These are phyloP conservation scores for Apis cerana DNA, from an alignment of 1,140 invertebrate species.

Conservation along the genomic window DNA sequence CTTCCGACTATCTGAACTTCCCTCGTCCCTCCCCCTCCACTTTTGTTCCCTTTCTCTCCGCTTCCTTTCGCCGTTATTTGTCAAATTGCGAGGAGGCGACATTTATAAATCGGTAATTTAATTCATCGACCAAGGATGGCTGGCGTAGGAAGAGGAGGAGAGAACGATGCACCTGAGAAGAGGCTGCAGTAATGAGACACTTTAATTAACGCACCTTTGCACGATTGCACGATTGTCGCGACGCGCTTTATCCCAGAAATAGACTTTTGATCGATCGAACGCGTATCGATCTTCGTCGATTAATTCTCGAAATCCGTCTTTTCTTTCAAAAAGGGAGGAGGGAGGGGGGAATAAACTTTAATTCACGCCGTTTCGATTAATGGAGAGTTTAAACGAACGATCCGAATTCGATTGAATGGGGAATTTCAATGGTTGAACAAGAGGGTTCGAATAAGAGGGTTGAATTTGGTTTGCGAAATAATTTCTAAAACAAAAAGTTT, in stretches of 20 bases:
- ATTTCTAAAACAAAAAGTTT: too few relatives aligned
- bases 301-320: not conserved
- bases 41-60: not conserved
- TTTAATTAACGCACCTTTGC: constrained; percentile 64
- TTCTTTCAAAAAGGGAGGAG: too few relatives aligned
- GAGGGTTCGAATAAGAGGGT: too few relatives aligned
- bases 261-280: constrained; percentile 55
- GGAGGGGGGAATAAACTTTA: not conserved
- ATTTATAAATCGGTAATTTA: constrained; percentile 57
- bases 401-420: too few relatives aligned
- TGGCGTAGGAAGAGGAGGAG: not conserved
- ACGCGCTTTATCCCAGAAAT: constrained; percentile 39
- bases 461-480: too few relatives aligned
- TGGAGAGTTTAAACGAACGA: not conserved
- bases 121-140: constrained; percentile 29
- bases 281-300: not conserved
- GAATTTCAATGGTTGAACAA: not conserved
- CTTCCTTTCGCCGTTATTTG: constrained; percentile 33
- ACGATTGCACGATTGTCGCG: constrained; percentile 21
- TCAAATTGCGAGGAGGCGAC: constrained; percentile 35
- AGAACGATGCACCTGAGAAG: not conserved
- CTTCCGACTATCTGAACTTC: constrained; percentile 30
- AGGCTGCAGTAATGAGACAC: constrained; percentile 54
- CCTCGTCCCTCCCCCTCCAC: not conserved
- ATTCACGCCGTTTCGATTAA: not conserved